These are phyloP conservation scores for Stenotaenia linearis DNA, from an alignment of 2,888 invertebrate species.

Conservation along the genomic window DNA sequence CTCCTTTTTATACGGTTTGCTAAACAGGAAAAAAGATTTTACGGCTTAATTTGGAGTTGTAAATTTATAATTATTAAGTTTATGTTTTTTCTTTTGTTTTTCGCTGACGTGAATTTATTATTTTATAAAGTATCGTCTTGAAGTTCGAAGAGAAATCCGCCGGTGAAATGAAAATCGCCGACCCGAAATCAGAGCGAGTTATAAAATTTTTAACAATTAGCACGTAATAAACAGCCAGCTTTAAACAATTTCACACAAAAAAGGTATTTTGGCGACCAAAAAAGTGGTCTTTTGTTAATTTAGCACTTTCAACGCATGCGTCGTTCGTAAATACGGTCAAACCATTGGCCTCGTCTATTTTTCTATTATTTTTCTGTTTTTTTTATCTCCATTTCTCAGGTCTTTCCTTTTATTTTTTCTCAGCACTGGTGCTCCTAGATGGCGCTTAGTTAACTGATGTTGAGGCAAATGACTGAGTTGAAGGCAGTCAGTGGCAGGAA, in stretches of 20 bases:
- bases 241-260: background rate
- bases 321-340: background rate
- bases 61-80: background rate
- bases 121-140: background rate
- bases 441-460: background rate
- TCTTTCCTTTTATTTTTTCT: background rate
- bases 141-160: background rate
- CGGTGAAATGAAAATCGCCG: background rate
- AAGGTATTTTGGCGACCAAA: background rate
- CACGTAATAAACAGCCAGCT: background rate
- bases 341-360: background rate
- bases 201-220: background rate
- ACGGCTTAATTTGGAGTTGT: background rate
- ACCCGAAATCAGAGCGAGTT: background rate
- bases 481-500: slow-evolving; percentile 10
- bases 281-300: background rate
- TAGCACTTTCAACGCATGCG: background rate
- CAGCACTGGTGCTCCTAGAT: background rate
- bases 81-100: background rate
- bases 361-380: background rate
- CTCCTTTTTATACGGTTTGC: background rate
- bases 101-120: background rate
- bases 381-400: background rate
- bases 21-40: background rate
- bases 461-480: slow-evolving; percentile 19